Evolutionary conservation across 2,888 invertebrate species (phyloP), one percentile per base, ranked within the genome.

Genomic region (Bimastos eiseni): DNA sequence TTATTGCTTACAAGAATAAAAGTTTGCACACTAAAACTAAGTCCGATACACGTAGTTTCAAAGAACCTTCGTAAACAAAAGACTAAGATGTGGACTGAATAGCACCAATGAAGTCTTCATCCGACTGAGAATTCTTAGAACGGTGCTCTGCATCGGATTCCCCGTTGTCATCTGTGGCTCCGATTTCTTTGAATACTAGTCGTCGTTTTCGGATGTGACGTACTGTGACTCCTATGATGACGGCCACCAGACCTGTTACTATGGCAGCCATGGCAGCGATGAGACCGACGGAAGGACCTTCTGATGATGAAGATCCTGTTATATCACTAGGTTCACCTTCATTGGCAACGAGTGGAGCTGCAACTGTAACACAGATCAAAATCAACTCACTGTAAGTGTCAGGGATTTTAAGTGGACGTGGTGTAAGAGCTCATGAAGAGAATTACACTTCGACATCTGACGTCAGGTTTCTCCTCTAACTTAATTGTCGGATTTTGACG

Each of bases 231-330:
- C 34, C 86, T 34, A 86, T 15, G 86, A 36, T 36, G 37, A 86
- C 86, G 86, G 36, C 86, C 6, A 86, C 86, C 17, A 86, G 86
- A 86, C 86, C 86, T 33, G 86, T 86, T 86, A 86, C 86, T 37
- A 34, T 37, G 34, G 86, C 86, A 24, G 86, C 86, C 86, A 86
- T 86, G 86, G 86, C 86, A 37, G 37, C 86, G 36, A 86, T 36
- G 24, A 86, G 86, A 37, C 86, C 86, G 15, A 86, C 15, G 86
- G 86, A 86, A 36, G 86, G 36, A 36, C 86, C 86, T 34, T 24
- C 86, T 6, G 34, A 24, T 34, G 86, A 86, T 24, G 86, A 70
- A 41, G 41, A 41, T n/a, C 30, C 70, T n/a, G n/a, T 6, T 70
- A 8, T 70, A n/a, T n/a, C 6, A n/a, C 70, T n/a, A 0, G 70